phyloP scores from a whole-genome alignment of 2,888 invertebrate species.

The Tiliacea aurago region DNA sequence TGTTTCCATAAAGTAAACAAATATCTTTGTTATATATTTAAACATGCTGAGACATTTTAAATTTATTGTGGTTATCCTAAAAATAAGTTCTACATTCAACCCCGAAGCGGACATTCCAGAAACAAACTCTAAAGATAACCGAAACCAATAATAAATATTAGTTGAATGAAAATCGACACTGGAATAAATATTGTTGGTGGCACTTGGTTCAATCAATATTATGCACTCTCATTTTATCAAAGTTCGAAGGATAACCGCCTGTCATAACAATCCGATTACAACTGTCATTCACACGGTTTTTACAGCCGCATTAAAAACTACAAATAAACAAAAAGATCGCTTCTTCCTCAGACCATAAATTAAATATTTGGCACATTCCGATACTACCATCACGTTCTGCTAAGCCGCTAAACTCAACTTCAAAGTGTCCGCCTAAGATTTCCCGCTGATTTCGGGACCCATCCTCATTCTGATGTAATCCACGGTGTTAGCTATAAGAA shows the following conservation, averaged over 20 bases:
- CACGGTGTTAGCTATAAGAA: constrained; percentile 65
- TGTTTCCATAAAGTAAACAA: too few species aligned
- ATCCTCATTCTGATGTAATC: constrained; percentile 64
- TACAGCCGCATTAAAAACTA: constrained; percentile 11
- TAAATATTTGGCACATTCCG: constrained; percentile 45
- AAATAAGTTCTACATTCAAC: not conserved
- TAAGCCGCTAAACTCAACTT: constrained; percentile 26
- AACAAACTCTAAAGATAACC: not conserved
- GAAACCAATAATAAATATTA: not conserved
- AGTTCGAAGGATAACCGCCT: constrained; percentile 16
- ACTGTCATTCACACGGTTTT: constrained; percentile 29
- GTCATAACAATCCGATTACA: constrained; percentile 33
- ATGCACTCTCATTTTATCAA: constrained; percentile 20
- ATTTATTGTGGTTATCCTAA: not conserved
- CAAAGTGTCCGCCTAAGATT: constrained; percentile 29
- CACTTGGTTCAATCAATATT: constrained; percentile 5
- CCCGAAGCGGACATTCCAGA: not conserved
- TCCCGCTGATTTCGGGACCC: constrained; percentile 45
- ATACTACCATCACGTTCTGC: constrained; percentile 5
- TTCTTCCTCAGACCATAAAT: constrained; percentile 20
- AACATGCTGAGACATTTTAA: not conserved
- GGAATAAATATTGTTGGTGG: not conserved
- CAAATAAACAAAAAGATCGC: constrained; percentile 7
- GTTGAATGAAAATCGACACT: not conserved
- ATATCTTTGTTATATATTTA: too few species aligned